phyloP scores from a whole-genome alignment of 2,888 invertebrate species.

The Troilus luridus region DNA sequence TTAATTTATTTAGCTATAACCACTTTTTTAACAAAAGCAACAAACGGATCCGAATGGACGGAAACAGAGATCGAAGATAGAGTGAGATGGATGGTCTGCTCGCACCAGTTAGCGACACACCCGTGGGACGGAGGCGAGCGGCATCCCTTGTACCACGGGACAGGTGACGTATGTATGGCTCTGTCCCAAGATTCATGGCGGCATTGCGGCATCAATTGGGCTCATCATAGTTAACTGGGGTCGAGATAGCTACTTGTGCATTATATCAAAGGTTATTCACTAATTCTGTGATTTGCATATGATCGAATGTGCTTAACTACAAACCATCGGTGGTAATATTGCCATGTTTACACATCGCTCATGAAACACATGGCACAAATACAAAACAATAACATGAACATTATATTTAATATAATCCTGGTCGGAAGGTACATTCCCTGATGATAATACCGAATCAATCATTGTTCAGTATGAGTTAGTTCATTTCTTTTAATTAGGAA shows the following conservation, averaged over 20 bases:
- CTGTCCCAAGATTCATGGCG: conserved; percentile 4
- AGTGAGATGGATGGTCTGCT: neutral
- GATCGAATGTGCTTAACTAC: too few species aligned
- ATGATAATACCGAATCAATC: too few species aligned
- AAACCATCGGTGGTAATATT: too few species aligned
- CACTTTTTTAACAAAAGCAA: neutral
- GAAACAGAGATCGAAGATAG: neutral
- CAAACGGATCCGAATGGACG: neutral
- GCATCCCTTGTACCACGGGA: neutral
- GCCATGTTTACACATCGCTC: too few species aligned
- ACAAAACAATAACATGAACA: too few species aligned
- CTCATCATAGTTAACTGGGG: neutral
- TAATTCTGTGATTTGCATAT: neutral
- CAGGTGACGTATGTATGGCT: conserved; percentile 3
- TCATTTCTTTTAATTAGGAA: too few species aligned
- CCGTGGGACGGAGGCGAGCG: neutral
- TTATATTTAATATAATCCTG: too few species aligned
- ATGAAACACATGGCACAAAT: too few species aligned
- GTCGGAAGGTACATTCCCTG: too few species aligned
- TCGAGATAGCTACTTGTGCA: neutral
- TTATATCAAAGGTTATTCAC: neutral
- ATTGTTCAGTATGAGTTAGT: too few species aligned
- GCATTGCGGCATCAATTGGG: neutral
- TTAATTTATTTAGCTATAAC: neutral
- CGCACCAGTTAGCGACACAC: too few species aligned